Evolutionary conservation across 2,888 invertebrate species (phyloP).

Genomic region (Ophraella communa): DNA sequence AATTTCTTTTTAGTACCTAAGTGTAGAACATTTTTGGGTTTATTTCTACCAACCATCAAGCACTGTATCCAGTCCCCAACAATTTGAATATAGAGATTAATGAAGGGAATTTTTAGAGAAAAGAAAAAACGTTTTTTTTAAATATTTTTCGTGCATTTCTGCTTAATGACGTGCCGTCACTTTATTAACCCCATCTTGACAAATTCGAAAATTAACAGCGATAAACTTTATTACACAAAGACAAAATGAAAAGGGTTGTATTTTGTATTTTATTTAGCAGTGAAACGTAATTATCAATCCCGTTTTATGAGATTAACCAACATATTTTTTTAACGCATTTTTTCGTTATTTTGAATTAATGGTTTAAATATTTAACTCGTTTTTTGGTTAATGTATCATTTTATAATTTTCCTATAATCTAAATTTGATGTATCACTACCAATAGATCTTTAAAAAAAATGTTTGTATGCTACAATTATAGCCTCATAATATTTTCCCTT

Average conservation of each 20-base stretch:
- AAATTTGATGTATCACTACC: too few relatives aligned
- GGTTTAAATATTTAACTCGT: too few relatives aligned
- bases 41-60: background rate
- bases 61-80: background rate
- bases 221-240: constrained; percentile 11
- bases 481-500: background rate
- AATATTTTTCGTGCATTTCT: constrained; percentile 23
- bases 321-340: background rate
- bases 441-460: background rate
- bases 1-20: background rate
- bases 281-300: background rate
- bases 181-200: constrained; percentile 30
- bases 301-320: background rate
- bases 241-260: constrained; percentile 15
- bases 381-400: too few relatives aligned
- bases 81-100: constrained; percentile 18
- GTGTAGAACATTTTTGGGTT: background rate
- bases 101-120: too few relatives aligned
- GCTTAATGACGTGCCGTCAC: constrained; percentile 18
- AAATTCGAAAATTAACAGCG: constrained; percentile 25
- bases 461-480: background rate
- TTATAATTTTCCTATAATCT: too few relatives aligned
- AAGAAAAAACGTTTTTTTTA: too few relatives aligned
- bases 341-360: background rate
- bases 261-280: constrained; percentile 13